Percentiles rank a stretch among this genome's conserved stretches.
Evolutionary conservation across 2,113 vertebrate species (phyloP).

Genomic region (Morone saxatilis): DNA sequence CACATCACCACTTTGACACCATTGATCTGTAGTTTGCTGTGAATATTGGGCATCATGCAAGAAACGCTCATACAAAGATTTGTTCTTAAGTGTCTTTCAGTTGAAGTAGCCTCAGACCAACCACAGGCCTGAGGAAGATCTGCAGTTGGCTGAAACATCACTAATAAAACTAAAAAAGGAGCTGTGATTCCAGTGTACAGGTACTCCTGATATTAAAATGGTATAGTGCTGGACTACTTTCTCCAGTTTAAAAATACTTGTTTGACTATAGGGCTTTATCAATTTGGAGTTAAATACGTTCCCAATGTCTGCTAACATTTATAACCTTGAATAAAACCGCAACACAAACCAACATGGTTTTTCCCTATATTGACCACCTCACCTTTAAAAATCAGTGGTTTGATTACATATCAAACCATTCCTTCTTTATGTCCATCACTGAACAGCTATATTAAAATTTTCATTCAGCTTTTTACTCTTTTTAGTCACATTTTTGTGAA

Average conservation of each 20-base stretch:
- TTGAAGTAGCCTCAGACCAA: neutral
- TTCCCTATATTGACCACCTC: neutral
- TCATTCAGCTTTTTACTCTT: neutral
- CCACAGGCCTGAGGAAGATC: neutral
- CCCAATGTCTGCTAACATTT: neutral
- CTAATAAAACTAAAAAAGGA: neutral
- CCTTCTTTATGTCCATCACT: too few relatives aligned
- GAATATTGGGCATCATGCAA: conserved; percentile 25
- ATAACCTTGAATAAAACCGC: too few relatives aligned
- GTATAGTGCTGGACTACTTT: neutral
- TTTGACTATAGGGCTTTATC: neutral
- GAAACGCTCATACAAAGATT: neutral
- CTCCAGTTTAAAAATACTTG: neutral
- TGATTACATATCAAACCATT: neutral
- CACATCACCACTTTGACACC: conserved; percentile 46
- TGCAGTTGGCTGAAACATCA: neutral
- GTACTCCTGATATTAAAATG: too few relatives aligned
- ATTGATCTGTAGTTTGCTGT: neutral
- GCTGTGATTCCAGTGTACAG: too few relatives aligned
- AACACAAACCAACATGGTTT: neutral
- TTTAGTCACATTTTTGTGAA: neutral
- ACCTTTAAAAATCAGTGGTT: neutral
- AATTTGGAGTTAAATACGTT: neutral
- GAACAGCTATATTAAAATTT: neutral
- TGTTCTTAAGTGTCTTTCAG: neutral